Evolutionary conservation across 2,113 vertebrate genomes (phyloP).

Genomic region (Chaetops frenatus): DNA sequence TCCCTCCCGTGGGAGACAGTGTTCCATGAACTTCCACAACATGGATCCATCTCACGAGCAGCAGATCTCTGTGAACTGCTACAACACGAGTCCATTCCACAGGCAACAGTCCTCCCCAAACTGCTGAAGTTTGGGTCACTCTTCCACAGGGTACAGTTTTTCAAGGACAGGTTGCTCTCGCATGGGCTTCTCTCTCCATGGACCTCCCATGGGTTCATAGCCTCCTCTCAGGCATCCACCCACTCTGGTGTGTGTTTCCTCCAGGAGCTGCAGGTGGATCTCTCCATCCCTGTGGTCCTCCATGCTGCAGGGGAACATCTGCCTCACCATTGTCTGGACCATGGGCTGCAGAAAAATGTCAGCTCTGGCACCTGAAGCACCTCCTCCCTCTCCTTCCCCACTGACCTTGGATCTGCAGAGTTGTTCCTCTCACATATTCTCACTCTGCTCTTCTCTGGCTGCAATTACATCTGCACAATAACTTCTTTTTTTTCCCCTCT

Average conservation of each 20-base stretch:
- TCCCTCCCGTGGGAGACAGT: not conserved
- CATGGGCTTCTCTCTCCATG: not conserved
- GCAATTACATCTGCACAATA: not conserved
- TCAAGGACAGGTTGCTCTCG: not conserved
- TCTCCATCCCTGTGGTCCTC: not conserved
- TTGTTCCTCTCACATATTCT: not conserved
- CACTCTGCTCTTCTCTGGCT: not conserved
- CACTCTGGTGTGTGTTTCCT: too few relatives aligned
- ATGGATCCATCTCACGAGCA: rapidly evolving
- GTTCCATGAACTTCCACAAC: not conserved
- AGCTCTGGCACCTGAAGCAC: too few relatives aligned
- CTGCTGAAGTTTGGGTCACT: too few relatives aligned
- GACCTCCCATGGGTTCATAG: not conserved
- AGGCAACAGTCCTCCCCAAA: not conserved
- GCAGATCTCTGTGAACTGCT: not conserved
- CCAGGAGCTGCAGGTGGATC: not conserved
- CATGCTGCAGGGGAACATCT: not conserved
- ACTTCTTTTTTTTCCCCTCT: too few relatives aligned
- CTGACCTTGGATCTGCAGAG: too few relatives aligned
- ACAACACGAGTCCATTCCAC: not conserved
- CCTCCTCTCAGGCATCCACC: not conserved
- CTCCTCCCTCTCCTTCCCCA: not conserved
- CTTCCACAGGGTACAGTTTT: not conserved
- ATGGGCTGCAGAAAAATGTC: not conserved
- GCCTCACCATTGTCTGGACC: too few relatives aligned